Base-by-base conservation (phyloP, 2,113 vertebrate species). In the Garra rufa region DNA sequence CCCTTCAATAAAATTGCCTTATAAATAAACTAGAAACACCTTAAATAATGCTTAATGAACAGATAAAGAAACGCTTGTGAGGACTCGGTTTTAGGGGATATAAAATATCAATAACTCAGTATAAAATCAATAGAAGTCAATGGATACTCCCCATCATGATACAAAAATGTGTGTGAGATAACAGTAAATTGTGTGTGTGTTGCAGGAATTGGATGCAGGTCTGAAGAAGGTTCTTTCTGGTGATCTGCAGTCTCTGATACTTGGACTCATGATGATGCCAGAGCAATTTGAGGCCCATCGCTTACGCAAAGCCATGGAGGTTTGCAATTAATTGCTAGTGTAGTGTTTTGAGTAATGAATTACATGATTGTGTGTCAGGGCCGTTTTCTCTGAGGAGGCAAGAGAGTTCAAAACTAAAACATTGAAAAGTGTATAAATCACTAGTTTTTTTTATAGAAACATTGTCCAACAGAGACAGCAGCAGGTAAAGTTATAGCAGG, bases 211-310 rank as follows among this genome's bases (percentile, higher is more conserved):
- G 79, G 21, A 21, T 0, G 13, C 69, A 9, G n/a, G 44, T 55
- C 1, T 94, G 83, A 94, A 92, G 89, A 94, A 93, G 87, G 86
- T 82, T 34, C 17, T 93, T 67, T 76, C 88, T 61, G 93, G 93
- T 84, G 92, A 94, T 0, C 41, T 94, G 70, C 89, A 78, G 79
- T 7, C 4, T 19, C 84, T 94, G 0, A 69, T 94, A 73, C 8
- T 92, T 46, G 88, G 87, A 1, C 83, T 95, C 69, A 11, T 94
- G 84, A 89, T 93, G 92, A 43, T 79, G 8, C 90, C 93, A 2
- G 41, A 86, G 55, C 19, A 88, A 11, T 86, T 90, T 7, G 90
- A 93, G 9, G 91, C 91, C n/a, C 74, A 90, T 15, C 91, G 93
- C 9, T 83, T 95, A 8, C 89, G 89, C 3, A 85, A 87, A 75